Evolutionary conservation across 1,140 invertebrate species (phyloP).

Genomic region (Planococcus citri): DNA sequence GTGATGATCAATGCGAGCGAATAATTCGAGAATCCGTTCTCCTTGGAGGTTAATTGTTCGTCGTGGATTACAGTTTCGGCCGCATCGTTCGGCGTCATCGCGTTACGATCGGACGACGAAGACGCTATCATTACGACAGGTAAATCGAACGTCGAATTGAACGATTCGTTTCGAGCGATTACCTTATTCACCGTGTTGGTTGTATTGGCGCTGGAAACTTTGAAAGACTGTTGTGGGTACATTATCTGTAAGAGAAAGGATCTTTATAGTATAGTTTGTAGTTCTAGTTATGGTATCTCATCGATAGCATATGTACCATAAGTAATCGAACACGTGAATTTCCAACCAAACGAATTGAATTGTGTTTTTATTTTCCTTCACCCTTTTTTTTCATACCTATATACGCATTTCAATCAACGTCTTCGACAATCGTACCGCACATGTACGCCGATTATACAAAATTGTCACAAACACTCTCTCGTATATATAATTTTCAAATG

Average conservation of each 20-base stretch:
- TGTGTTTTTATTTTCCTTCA: too few species aligned
- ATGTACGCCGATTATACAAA: too few species aligned
- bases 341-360: too few species aligned
- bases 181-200: neutral
- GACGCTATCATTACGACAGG: constrained; percentile 28
- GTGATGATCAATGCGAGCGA: constrained; percentile 79
- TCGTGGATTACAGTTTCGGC: constrained; percentile 30
- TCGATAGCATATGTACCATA: too few species aligned
- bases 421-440: too few species aligned
- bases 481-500: too few species aligned
- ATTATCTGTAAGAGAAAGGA: constrained; percentile 1
- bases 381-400: too few species aligned
- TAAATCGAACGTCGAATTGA: constrained; percentile 7
- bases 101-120: constrained; percentile 26
- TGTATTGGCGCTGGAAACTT: neutral
- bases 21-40: constrained; percentile 74
- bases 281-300: too few species aligned
- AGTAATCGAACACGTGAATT: too few species aligned
- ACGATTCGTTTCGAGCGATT: neutral
- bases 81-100: neutral
- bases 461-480: too few species aligned
- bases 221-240: constrained; percentile 13
- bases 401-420: too few species aligned
- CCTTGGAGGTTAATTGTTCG: constrained; percentile 42
- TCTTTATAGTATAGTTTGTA: too few species aligned